Conservation (phyloP, 2,797 vertebrate genomes). For the Peromyscus nudipes region DNA sequence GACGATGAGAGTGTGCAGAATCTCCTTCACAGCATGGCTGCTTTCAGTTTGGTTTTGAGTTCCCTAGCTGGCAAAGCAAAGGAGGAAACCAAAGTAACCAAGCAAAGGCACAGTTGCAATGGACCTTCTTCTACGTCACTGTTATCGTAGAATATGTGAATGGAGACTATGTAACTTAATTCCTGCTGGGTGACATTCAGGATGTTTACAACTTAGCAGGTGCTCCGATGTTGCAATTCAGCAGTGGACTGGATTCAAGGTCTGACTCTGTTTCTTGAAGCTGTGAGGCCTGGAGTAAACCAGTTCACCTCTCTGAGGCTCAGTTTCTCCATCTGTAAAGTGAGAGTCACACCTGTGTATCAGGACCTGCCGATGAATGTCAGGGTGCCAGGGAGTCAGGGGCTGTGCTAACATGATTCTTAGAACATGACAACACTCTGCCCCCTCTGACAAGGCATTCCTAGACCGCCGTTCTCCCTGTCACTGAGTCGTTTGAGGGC, state of each 20-base stretch:
- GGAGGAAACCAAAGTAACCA: not conserved
- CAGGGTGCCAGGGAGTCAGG: too few species aligned
- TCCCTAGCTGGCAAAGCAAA: slow-evolving; percentile 48
- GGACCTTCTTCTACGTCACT: not conserved
- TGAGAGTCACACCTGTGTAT: not conserved
- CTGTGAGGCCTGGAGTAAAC: not conserved
- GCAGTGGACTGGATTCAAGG: not conserved
- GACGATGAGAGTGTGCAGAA: not conserved
- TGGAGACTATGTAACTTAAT: not conserved
- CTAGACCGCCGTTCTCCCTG: not conserved
- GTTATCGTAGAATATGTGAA: not conserved
- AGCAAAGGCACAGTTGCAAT: not conserved
- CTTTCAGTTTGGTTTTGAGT: not conserved
- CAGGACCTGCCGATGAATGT: not conserved
- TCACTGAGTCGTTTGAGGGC: not conserved
- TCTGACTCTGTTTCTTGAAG: not conserved
- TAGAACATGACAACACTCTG: too few species aligned
- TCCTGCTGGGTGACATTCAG: not conserved
- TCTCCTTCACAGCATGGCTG: not conserved
- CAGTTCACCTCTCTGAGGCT: not conserved
- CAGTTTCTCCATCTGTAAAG: not conserved
- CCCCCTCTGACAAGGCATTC: not conserved
- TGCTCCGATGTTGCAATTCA: not conserved
- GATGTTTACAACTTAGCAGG: slow-evolving; percentile 21
- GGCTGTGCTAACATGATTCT: too few species aligned